These are phyloP conservation scores for Spinus pinus DNA, from an alignment of 2,797 vertebrate genomes.

Conservation along the genomic window DNA sequence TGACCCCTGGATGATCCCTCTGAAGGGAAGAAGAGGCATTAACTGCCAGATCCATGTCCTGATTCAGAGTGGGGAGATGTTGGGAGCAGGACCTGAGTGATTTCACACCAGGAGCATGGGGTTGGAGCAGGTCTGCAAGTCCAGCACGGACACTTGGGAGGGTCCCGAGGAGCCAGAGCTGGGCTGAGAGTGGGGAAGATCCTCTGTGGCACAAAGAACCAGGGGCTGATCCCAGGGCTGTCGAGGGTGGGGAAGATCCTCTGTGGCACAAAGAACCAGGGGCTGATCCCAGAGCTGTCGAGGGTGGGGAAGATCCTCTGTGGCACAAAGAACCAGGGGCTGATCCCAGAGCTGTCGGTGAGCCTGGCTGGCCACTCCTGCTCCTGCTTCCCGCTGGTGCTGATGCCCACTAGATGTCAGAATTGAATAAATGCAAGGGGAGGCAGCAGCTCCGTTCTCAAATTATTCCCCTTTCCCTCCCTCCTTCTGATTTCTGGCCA, in stretches of 20 bases:
- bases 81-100: not conserved
- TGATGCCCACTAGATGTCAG: slow-evolving; percentile 48
- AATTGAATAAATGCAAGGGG: not conserved
- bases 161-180: not conserved
- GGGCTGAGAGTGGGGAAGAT: not conserved
- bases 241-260: not conserved
- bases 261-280: not conserved
- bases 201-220: no score
- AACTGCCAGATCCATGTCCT: not conserved
- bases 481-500: not conserved
- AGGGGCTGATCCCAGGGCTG: not conserved
- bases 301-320: not conserved
- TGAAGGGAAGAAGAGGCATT: not conserved
- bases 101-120: not conserved
- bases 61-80: not conserved
- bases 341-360: accelerated
- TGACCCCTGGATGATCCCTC: slow-evolving; percentile 8
- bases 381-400: not conserved
- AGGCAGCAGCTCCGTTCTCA: not conserved
- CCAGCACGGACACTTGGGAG: accelerated
- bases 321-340: not conserved
- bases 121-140: accelerated
- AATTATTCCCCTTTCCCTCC: not conserved
- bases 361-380: accelerated
- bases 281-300: accelerated